These are phyloP conservation scores for Sepiola atlantica DNA, from an alignment of 2,888 invertebrate genomes.

Conservation along the genomic window DNA sequence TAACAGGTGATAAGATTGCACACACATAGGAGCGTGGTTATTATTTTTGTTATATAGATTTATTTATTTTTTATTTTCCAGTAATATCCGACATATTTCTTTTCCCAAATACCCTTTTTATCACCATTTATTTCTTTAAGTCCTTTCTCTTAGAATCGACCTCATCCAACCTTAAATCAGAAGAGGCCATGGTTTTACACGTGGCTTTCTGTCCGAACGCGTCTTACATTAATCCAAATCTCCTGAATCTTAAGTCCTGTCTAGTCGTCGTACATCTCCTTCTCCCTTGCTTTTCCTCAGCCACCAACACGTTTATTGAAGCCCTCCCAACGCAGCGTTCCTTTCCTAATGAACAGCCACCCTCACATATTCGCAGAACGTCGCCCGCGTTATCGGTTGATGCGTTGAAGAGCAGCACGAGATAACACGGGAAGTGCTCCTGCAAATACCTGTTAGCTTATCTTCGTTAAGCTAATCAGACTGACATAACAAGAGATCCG, in stretches of 20 bases:
- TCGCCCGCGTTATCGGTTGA: slow-evolving; percentile 15
- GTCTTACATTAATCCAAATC: slow-evolving; percentile 1
- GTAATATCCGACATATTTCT: too few species aligned
- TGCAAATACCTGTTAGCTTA: slow-evolving; percentile 12
- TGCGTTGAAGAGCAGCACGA: not conserved
- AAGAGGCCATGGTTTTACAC: not conserved
- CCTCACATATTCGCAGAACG: not conserved
- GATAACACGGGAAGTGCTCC: slow-evolving; percentile 32
- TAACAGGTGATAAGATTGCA: too few species aligned
- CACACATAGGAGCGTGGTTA: too few species aligned
- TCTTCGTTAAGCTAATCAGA: slow-evolving; percentile 32
- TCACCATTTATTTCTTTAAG: too few species aligned
- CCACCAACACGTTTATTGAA: not conserved
- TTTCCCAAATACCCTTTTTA: too few species aligned
- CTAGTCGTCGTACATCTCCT: not conserved
- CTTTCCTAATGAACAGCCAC: not conserved
- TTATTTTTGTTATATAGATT: too few species aligned
- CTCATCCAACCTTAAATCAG: not conserved
- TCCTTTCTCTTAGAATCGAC: not conserved
- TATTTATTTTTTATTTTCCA: too few species aligned
- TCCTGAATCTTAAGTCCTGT: not conserved
- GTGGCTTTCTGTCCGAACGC: slow-evolving; percentile 8
- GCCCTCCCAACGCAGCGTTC: not conserved
- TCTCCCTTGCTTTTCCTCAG: not conserved
- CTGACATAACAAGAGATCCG: not conserved